Evolutionary conservation across 2,888 invertebrate genomes (phyloP).

Genomic region (Tetranychus truncatus): DNA sequence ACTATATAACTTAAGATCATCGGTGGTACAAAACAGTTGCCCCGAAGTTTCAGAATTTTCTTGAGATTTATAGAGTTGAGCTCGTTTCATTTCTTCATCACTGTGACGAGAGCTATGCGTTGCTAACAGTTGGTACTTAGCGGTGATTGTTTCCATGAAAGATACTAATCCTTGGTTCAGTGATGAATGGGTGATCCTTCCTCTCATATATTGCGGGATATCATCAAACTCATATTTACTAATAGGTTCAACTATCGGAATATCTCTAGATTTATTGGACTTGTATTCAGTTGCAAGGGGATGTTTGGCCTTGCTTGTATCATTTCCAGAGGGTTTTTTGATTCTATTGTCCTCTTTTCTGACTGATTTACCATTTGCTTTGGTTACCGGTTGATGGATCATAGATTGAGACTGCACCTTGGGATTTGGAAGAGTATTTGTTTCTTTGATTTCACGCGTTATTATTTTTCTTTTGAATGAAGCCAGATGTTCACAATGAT

Average conservation of each 20-base stretch:
- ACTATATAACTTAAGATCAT: conserved; percentile 31
- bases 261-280: not conserved
- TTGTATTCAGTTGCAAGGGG: not conserved
- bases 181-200: conserved; percentile 31
- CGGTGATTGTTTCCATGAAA: conserved; percentile 30
- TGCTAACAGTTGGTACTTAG: conserved; percentile 31
- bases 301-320: not conserved
- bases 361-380: not conserved
- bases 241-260: not conserved
- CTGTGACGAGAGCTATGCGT: conserved; percentile 29
- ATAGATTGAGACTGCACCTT: too few species aligned
- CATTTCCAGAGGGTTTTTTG: not conserved
- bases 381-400: not conserved
- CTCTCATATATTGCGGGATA: conserved; percentile 30
- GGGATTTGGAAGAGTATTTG: not conserved
- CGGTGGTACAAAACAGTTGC: conserved; percentile 30
- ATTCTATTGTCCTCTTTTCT: not conserved
- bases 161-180: conserved; percentile 31
- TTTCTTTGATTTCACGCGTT: not conserved
- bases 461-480: not conserved
- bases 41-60: conserved; percentile 33
- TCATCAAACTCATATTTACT: not conserved
- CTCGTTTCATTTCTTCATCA: conserved; percentile 26
- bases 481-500: not conserved
- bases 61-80: conserved; percentile 29